Evolutionary conservation across 2,113 vertebrate species (phyloP).

Genomic region (Serinus canaria): DNA sequence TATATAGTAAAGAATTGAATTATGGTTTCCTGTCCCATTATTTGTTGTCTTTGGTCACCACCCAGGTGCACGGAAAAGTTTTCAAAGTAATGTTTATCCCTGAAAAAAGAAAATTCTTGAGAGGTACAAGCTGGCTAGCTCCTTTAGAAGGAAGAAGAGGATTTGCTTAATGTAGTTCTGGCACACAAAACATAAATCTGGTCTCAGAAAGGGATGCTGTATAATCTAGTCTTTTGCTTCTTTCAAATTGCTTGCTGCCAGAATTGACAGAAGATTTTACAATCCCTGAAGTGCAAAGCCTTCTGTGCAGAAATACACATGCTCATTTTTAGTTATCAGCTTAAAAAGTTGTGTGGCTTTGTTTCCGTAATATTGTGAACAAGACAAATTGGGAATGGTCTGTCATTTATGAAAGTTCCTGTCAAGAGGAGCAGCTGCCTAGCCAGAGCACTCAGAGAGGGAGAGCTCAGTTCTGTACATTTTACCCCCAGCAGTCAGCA

Average conservation of each 20-base stretch:
- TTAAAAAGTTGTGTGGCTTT: conserved; percentile 8
- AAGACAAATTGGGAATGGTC: background rate
- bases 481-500: background rate
- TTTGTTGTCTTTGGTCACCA: conserved; percentile 58
- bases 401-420: conserved; percentile 2
- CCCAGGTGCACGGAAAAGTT: conserved; percentile 64
- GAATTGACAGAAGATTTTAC: conserved; percentile 36
- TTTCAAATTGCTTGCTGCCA: background rate
- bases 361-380: background rate
- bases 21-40: conserved; percentile 53
- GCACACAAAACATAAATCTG: conserved; percentile 53
- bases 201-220: background rate
- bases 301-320: conserved; percentile 1
- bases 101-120: conserved; percentile 30
- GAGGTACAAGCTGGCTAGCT: background rate
- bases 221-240: conserved; percentile 5
- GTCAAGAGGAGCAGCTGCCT: conserved; percentile 1
- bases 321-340: background rate
- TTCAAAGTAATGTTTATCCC: conserved; percentile 40
- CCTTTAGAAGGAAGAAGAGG: conserved; percentile 54
- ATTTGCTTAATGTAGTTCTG: conserved; percentile 56
- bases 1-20: conserved; percentile 48
- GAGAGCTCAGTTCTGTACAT: background rate
- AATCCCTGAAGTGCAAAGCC: background rate
- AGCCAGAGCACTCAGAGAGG: background rate